Base-by-base conservation (phyloP, 2,113 vertebrate genomes). In the Crocuta crocuta region DNA sequence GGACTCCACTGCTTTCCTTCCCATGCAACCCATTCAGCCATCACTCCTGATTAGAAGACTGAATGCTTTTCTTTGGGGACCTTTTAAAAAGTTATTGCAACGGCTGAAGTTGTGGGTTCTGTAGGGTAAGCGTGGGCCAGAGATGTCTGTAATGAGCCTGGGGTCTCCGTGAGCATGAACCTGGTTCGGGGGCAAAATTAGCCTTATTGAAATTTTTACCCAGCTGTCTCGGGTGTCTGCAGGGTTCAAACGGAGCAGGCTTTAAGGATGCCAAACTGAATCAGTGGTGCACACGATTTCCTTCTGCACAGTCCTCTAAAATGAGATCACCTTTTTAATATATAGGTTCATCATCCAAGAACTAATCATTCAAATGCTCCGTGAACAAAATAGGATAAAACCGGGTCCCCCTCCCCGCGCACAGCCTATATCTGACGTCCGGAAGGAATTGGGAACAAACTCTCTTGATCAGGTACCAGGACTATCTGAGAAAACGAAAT, bases 291-390 rank as follows among this genome's bases (percentile, higher is more conserved):
- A 12, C 10, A 12, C 66, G 11, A 87, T 91, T 97, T 97, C 86
- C 82, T 88, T 66, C 66, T 45, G 43, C 33, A 16, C 2, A 66
- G 26, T 83, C 89, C 78, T 88, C 39, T 95, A 63, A 79, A 92
- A 89, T 81, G 53, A 87, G 63, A 93, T 84, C 23, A n/a, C 16
- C 39, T 92, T 89, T 10, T 73, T 76, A 21, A 28, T 76, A 31
- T 24, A 24, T 24, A 97, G 43, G 70, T 88, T 88, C 39, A 31
- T 90, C 76, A 95, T 97, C 45, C 33, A 81, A 97, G 86, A 95
- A 81, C 48, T 45, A 63, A 53, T 80, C 35, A 94, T 71, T 95
- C 78, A 94, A 97, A 91, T 66, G 80, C 61, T 92, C 33, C 15
- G 2, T 73, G 89, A 84, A 91, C 43, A 82, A 96, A 91, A 93